Conservation (phyloP, 2,797 vertebrate genomes). For the Prionace glauca region DNA sequence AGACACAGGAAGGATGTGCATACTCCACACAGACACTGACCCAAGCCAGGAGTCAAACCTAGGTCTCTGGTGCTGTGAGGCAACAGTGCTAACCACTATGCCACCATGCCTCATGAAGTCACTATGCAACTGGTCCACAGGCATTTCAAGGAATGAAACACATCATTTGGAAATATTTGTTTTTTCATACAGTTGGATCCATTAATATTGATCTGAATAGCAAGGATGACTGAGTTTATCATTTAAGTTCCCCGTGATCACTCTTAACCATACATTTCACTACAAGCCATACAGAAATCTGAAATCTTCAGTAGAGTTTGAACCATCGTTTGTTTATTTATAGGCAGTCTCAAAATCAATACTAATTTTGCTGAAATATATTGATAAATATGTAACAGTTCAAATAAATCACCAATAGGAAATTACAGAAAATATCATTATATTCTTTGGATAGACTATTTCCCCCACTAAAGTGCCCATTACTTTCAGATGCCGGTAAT, state of each 20-base stretch:
- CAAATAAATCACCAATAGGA: background rate
- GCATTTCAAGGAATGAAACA: background rate
- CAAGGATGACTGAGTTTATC: background rate
- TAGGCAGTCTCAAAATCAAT: background rate
- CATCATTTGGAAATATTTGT: background rate
- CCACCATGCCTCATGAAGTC: background rate
- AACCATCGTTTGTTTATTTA: background rate
- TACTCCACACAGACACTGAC: too few species aligned
- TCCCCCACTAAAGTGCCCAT: background rate
- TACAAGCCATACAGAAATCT: background rate
- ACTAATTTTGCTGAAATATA: background rate
- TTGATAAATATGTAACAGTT: background rate
- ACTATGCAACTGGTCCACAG: background rate
- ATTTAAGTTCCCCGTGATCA: background rate
- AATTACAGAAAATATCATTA: background rate
- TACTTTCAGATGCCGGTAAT: background rate
- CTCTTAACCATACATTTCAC: background rate
- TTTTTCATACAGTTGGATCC: background rate
- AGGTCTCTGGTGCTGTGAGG: too few species aligned
- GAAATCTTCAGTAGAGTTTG: background rate
- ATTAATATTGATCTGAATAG: background rate
- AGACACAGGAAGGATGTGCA: too few species aligned
- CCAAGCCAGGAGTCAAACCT: too few species aligned
- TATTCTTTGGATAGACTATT: background rate
- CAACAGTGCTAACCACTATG: too few species aligned